Percentiles rank a stretch among this genome's conserved stretches.
Evolutionary conservation across 2,113 vertebrate species (phyloP).

Genomic region (Sigmodon hispidus): DNA sequence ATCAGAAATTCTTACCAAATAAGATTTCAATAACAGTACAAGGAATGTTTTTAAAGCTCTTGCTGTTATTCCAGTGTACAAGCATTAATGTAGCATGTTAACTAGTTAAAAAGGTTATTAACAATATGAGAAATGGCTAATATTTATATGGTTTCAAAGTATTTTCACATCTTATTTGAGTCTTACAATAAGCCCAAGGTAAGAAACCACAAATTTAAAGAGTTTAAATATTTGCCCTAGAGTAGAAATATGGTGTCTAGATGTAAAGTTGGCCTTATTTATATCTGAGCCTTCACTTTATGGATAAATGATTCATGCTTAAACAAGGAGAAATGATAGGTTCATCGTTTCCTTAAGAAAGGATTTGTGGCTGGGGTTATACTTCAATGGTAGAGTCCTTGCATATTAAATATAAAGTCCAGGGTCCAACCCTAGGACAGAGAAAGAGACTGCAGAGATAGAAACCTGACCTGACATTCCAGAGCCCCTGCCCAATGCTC

Average conservation of each 20-base stretch:
- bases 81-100: background rate
- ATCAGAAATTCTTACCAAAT: slow-evolving; percentile 30
- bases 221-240: slow-evolving; percentile 21
- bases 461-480: slow-evolving; percentile 12
- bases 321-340: background rate
- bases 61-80: background rate
- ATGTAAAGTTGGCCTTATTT: background rate
- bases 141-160: slow-evolving; percentile 12
- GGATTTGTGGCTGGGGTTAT: background rate
- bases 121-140: slow-evolving; percentile 12
- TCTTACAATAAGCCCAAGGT: slow-evolving; percentile 31
- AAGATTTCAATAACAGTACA: background rate
- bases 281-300: slow-evolving; percentile 48
- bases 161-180: background rate
- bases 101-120: background rate
- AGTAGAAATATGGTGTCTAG: background rate
- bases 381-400: background rate
- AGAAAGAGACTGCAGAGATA: background rate
- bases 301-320: slow-evolving; percentile 18
- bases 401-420: background rate
- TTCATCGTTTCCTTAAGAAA: slow-evolving; percentile 15
- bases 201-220: slow-evolving; percentile 45
- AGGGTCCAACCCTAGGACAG: background rate
- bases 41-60: background rate
- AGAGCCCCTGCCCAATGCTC: background rate